Conservation (phyloP, 1,140 invertebrate species). For the Zaprionus taronus region DNA sequence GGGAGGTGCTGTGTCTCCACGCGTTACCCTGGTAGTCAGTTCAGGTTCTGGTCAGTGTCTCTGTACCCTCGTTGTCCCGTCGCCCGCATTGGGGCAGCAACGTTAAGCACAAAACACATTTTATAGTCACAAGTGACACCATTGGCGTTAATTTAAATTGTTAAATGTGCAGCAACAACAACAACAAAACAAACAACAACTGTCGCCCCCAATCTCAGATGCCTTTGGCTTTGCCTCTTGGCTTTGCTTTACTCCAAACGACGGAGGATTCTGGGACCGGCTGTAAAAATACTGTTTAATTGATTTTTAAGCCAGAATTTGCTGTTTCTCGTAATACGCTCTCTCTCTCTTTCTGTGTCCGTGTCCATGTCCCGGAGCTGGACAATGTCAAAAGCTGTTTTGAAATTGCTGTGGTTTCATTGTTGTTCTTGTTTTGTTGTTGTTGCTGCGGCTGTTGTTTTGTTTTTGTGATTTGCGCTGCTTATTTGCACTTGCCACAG, state of each 20-base stretch:
- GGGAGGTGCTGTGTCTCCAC: neutral
- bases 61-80: slow-evolving; percentile 13
- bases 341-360: neutral
- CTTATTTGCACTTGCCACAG: slow-evolving; percentile 67
- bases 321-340: slow-evolving; percentile 65
- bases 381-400: slow-evolving; percentile 81
- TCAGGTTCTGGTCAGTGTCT: slow-evolving; percentile 43
- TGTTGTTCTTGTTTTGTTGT: slow-evolving; percentile 45
- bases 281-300: slow-evolving; percentile 81
- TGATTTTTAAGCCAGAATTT: slow-evolving; percentile 83
- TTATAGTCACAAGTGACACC: slow-evolving; percentile 83
- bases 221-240: slow-evolving; percentile 54
- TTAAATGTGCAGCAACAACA: slow-evolving; percentile 70
- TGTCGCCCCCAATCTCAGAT: slow-evolving; percentile 65
- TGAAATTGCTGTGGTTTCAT: slow-evolving; percentile 72
- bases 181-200: slow-evolving; percentile 41
- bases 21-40: slow-evolving; percentile 4
- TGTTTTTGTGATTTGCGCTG: slow-evolving; percentile 52
- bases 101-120: slow-evolving; percentile 80
- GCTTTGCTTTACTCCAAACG: slow-evolving; percentile 49
- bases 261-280: slow-evolving; percentile 28
- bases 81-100: slow-evolving; percentile 67
- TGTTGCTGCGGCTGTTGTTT: slow-evolving; percentile 14
- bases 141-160: slow-evolving; percentile 84
- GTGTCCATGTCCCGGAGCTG: slow-evolving; percentile 46